A percentile compares a stretch with the other conserved stretches of the same genome.
Evolutionary conservation across 1,140 invertebrate genomes (phyloP).

Genomic region (Ceratosolen fusciceps): DNA sequence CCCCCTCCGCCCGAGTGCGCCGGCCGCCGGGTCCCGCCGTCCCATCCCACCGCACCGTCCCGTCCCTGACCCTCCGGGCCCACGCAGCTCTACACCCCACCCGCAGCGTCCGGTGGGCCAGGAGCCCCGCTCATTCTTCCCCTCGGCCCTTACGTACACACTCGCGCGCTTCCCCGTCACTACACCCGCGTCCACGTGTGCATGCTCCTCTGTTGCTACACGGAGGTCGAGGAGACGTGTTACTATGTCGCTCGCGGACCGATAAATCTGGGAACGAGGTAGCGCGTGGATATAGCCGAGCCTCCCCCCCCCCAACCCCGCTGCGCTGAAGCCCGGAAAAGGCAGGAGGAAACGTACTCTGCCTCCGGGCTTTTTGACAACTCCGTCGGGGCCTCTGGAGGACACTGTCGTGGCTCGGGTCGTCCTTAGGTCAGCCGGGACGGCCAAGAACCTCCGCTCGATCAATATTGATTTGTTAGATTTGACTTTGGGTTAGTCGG

Average conservation of each 20-base stretch:
- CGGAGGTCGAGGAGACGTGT: conserved; percentile 14
- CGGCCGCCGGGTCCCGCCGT: not conserved
- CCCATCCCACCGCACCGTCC: not conserved
- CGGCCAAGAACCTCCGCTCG: not conserved
- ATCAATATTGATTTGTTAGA: conserved; percentile 11
- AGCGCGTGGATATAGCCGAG: not conserved
- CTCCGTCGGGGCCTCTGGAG: too few relatives aligned
- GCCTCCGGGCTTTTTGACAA: too few relatives aligned
- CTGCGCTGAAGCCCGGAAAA: not conserved
- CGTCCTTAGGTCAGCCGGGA: not conserved
- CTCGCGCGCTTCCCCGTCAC: conserved; percentile 11
- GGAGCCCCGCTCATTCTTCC: conserved; percentile 15
- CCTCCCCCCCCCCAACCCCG: not conserved
- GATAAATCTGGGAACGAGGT: conserved; percentile 40
- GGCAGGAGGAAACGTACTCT: too few relatives aligned
- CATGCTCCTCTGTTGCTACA: not conserved
- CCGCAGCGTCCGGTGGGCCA: not conserved
- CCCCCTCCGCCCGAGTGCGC: conserved; percentile 42
- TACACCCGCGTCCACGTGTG: not conserved
- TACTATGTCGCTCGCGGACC: conserved; percentile 32
- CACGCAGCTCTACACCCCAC: not conserved
- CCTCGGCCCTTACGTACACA: conserved; percentile 13
- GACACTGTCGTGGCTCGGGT: too few relatives aligned
- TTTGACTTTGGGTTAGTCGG: not conserved
- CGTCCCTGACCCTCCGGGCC: too few relatives aligned